Percentiles rank a stretch among this genome's conserved stretches.
phyloP scores from a whole-genome alignment of 2,113 vertebrate genomes.

The Cervus canadensis region DNA sequence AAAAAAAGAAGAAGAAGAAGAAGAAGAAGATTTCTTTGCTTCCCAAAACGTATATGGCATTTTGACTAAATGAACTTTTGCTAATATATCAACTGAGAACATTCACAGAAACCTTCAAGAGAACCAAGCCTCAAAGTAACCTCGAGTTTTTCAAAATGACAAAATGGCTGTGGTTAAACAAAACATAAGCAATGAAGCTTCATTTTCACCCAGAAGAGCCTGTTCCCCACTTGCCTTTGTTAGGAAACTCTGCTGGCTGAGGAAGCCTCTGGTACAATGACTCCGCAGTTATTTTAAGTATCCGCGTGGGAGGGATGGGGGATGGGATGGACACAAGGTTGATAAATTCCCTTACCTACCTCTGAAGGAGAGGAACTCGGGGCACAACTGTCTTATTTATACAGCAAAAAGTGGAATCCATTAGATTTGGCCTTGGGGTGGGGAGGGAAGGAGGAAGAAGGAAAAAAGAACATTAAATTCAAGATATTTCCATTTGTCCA shows the following conservation, averaged over 20 bases:
- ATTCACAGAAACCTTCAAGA: conserved; percentile 36
- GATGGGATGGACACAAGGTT: conserved; percentile 59
- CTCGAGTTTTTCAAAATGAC: conserved; percentile 38
- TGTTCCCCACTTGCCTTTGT: conserved; percentile 39
- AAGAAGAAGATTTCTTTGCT: not conserved
- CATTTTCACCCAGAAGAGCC: conserved; percentile 48
- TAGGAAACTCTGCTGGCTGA: conserved; percentile 54
- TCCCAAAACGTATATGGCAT: conserved; percentile 32
- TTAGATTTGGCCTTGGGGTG: conserved; percentile 38
- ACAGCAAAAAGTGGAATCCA: conserved; percentile 29
- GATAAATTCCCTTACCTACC: conserved; percentile 55
- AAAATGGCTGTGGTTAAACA: conserved; percentile 50
- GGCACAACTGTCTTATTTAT: conserved; percentile 42
- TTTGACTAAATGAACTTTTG: conserved; percentile 34
- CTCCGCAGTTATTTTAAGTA: conserved; percentile 67
- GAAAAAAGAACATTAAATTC: conserved; percentile 19
- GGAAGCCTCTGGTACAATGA: conserved; percentile 61
- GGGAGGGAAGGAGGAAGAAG: not conserved
- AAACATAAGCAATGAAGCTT: conserved; percentile 42
- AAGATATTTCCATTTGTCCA: conserved; percentile 35
- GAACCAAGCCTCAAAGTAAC: conserved; percentile 25
- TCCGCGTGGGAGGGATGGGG: conserved; percentile 53
- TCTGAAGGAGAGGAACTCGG: conserved; percentile 49
- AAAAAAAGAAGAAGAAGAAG: not conserved
- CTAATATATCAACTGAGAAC: conserved; percentile 25